phyloP scores from a whole-genome alignment of 2,888 invertebrate genomes.

The Conops quadrifasciatus region DNA sequence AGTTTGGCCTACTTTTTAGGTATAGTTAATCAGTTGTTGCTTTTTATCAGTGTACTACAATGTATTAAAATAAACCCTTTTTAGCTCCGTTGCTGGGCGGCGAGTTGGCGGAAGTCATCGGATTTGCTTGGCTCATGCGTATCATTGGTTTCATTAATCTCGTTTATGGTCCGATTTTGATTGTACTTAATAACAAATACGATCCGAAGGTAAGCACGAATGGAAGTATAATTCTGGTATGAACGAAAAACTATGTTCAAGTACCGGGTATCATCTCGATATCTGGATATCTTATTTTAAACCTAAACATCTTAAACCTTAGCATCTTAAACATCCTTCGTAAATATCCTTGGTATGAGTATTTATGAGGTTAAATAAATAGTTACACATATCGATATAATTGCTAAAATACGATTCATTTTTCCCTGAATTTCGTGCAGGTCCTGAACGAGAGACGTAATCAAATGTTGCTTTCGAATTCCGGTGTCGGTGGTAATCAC shows the following conservation, averaged over 20 bases:
- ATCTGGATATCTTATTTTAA: no score
- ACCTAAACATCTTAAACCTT: no score
- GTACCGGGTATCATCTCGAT: no score
- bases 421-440: constrained; percentile 45
- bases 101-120: constrained; percentile 73
- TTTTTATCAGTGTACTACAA: neutral
- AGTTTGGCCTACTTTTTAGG: constrained; percentile 82
- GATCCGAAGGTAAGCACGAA: constrained; percentile 60
- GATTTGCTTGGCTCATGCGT: constrained; percentile 80
- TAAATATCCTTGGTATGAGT: constrained; percentile 14
- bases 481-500: constrained; percentile 52
- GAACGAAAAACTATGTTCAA: no score
- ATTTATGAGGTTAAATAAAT: no score
- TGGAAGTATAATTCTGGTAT: no score
- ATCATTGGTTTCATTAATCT: constrained; percentile 76
- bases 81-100: constrained; percentile 80
- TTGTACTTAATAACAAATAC: constrained; percentile 60
- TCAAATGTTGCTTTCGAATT: constrained; percentile 56
- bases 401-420: no score
- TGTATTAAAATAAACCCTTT: neutral
- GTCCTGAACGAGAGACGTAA: constrained; percentile 55
- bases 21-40: constrained; percentile 52
- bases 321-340: neutral
- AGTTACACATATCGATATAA: no score
- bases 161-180: constrained; percentile 73